Evolutionary conservation across 2,797 vertebrate species (phyloP).

Genomic region (Sebastes paucispinis): DNA sequence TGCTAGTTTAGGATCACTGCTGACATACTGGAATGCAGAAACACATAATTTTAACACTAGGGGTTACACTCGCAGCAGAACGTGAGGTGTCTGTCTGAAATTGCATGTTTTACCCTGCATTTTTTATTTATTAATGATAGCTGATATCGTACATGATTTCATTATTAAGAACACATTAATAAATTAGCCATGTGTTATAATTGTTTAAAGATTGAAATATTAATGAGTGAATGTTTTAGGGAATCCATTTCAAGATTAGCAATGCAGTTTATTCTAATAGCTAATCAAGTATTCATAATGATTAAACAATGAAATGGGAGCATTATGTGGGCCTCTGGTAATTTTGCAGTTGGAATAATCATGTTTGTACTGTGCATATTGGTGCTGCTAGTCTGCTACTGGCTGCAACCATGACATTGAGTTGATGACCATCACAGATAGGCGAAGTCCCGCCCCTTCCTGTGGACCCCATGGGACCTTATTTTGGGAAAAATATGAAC

Average conservation of each 20-base stretch:
- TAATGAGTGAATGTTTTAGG: not conserved
- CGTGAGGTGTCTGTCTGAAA: not conserved
- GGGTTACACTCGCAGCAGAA: not conserved
- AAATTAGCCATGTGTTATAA: not conserved
- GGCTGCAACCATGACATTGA: not conserved
- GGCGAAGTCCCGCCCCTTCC: too few species aligned
- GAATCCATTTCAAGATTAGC: not conserved
- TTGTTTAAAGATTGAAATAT: not conserved
- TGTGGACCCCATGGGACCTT: too few species aligned
- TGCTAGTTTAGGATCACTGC: not conserved
- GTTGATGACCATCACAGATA: not conserved
- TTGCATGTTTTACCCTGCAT: not conserved
- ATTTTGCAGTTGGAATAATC: not conserved
- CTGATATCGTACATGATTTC: not conserved
- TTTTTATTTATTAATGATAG: not conserved
- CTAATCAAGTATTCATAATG: constrained; percentile 5
- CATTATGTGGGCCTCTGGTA: not conserved
- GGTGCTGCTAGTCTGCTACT: not conserved
- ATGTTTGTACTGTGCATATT: not conserved
- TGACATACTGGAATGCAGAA: not conserved
- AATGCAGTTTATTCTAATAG: not conserved
- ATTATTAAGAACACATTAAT: not conserved
- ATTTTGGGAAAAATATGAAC: too few species aligned
- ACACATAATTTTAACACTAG: not conserved
- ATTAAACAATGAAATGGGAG: not conserved